Conservation (phyloP, 1,140 invertebrate genomes). For the Pseudomyrmex cubaensis region DNA sequence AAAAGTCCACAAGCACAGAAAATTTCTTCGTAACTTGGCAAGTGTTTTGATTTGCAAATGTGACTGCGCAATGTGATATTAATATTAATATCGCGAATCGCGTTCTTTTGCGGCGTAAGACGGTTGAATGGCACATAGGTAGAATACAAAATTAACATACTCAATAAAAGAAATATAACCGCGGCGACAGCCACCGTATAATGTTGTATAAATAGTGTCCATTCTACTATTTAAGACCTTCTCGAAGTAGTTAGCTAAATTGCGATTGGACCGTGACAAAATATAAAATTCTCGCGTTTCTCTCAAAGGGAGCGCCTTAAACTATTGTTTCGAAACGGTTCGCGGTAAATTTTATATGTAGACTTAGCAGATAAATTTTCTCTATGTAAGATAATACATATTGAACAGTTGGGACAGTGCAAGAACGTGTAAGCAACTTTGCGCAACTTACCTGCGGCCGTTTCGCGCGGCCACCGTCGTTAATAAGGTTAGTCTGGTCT, state of each 20-base stretch:
- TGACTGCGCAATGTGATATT: conserved; percentile 7
- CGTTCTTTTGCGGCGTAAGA: not conserved
- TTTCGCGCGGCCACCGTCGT: conserved; percentile 65
- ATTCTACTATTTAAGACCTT: not conserved
- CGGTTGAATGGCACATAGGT: not conserved
- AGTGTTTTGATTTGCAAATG: conserved; percentile 20
- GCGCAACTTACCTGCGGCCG: conserved; percentile 71
- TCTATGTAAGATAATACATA: conserved; percentile 56
- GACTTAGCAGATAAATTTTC: conserved; percentile 38
- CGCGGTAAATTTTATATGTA: conserved; percentile 18
- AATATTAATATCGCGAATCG: conserved; percentile 11
- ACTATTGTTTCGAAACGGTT: conserved; percentile 7
- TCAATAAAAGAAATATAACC: conserved; percentile 34
- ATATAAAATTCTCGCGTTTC: not conserved
- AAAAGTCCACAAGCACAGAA: not conserved
- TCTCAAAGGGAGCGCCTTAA: not conserved
- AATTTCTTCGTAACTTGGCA: not conserved
- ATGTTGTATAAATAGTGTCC: conserved; percentile 4
- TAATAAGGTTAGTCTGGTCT: conserved; percentile 71
- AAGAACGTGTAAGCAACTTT: conserved; percentile 53
- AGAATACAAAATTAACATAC: conserved; percentile 28
- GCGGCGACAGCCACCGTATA: not conserved
- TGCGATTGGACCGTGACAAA: not conserved
- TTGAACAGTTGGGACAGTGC: conserved; percentile 1
- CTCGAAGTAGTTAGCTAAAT: not conserved